Evolutionary conservation across 2,888 invertebrate species (phyloP), one percentile per base, ranked within the genome.

Genomic region (Anarsia innoxiella): DNA sequence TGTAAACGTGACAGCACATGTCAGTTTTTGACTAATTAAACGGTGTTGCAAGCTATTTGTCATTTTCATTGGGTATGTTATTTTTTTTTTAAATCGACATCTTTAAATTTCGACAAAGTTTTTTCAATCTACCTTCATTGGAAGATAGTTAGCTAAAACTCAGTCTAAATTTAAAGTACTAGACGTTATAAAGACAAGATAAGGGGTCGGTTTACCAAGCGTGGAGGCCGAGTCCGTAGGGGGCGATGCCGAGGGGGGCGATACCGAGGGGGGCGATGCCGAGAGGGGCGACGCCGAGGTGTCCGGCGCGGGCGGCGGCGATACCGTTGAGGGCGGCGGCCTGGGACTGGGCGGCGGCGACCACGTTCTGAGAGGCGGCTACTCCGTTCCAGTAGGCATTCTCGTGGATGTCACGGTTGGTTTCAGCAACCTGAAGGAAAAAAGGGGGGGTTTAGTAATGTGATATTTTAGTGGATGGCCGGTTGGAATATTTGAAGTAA

Each of bases 261-360:
- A 38, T 42, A 25, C 39, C 45, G 32, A 37, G 40, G 25, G 46
- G 45, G 26, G 42, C 50, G 39, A 38, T 44, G 19, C 44, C 53
- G 26, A 49, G 42, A 32, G 50, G 52, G 23, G 53, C 50, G 48
- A 12, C 32, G 37, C 43, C 58, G 15, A 51, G 40, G 31, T 56
- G 48, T 1, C 56, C 59, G 12, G 62, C 63, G 16, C 62, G 56
- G 38, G 56, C 65, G 33, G 72, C 78, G 15, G 51, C 69, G 37
- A 54, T 63, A 9, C 80, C 82, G 52, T 52, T 66, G 11, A 65
- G 36, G 27, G 82, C 83, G 27, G 83, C 83, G 14, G 72, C 74
- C n/a, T 79, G 77, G 38, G 77, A 73, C 42, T 83, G 83, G 12
- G 79, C 83, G 31, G 80, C 83, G 41, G 83, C 83, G 6, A 83